Base-by-base conservation (phyloP, 2,888 invertebrate species). In the Hirtodrosophila duncani region DNA sequence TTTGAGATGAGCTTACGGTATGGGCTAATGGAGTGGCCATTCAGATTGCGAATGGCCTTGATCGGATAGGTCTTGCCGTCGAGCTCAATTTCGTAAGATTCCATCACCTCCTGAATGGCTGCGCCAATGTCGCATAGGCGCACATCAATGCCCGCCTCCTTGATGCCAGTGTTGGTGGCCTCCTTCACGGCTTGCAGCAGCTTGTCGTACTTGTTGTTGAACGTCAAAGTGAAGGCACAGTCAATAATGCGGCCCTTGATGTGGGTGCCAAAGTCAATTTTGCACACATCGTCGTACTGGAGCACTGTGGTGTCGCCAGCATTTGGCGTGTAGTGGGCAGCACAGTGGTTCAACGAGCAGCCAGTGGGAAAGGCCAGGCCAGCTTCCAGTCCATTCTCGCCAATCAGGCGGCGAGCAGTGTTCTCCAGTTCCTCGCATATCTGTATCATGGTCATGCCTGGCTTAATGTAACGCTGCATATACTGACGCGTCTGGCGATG, bases 241-340 rank as follows among this genome's bases (percentile, higher is more conserved):
- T 99, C 99, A 63, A 99, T 98, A 65, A 99, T 98, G 46, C 97
- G 92, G 52, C 98, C 99, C 87, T 98, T 98, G 63, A 99, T 95
- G 87, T 99, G 99, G 1, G 98, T 98, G 38, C 98, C 98, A 88
- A 98, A 99, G 88, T 99, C 98, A 70, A 99, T 98, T 89, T 99
- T 99, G 77, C 98, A 98, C 2, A 99, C 98, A 87, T 99, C 99
- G 82, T 99, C 97, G 80, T 95, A 95, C 66, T 94, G 91, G 36
- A 99, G 89, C 6, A 99, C 97, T 0, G 99, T 99, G 6, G 92
- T 90, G 87, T 99, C 99, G 7, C 98, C 99, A 42, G 97, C 97
- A 87, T 99, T 99, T 3, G 99, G 99, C 8, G 99, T 99, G 83
- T 99, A 99, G 88, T 99, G 99, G 38, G 99, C 99, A 44, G 99